phyloP scores from a whole-genome alignment of 2,888 invertebrate genomes.

The Agriopis aurantiaria region DNA sequence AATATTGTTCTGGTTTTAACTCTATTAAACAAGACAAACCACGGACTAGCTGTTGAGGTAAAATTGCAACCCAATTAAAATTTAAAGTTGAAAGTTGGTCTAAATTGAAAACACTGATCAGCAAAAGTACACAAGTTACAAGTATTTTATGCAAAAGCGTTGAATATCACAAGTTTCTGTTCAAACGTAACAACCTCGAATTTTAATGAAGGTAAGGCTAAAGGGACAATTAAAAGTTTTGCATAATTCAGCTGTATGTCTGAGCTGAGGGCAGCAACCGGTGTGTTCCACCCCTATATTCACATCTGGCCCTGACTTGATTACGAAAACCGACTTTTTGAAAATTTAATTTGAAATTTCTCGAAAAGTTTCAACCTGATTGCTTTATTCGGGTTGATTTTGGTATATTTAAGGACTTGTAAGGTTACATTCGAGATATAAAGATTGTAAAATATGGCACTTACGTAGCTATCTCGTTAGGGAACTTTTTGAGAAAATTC shows the following conservation, averaged over 20 bases:
- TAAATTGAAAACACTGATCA: constrained; percentile 9
- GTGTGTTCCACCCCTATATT: constrained; percentile 42
- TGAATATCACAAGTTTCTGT: constrained; percentile 49
- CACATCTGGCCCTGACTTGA: constrained; percentile 59
- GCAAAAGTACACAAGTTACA: constrained; percentile 11
- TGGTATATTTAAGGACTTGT: constrained; percentile 43
- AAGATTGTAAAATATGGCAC: constrained; percentile 35
- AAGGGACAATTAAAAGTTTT: constrained; percentile 75
- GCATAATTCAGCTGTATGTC: constrained; percentile 69
- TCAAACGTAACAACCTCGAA: constrained; percentile 63
- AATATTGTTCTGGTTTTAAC: background rate
- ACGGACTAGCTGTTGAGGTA: background rate
- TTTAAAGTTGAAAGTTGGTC: background rate
- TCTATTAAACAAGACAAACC: background rate
- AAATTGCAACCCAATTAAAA: background rate
- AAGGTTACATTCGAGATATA: constrained; percentile 28
- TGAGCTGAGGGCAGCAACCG: constrained; percentile 44
- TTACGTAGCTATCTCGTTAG: constrained; percentile 35
- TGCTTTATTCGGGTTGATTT: constrained; percentile 51
- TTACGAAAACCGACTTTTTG: constrained; percentile 62
- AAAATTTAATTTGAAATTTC: constrained; percentile 63
- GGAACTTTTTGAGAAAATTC: constrained; percentile 22
- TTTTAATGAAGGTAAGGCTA: constrained; percentile 72
- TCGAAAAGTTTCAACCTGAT: constrained; percentile 56
- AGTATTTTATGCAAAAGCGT: constrained; percentile 22